Percentiles rank a stretch among this genome's conserved stretches.
phyloP scores from a whole-genome alignment of 2,888 invertebrate genomes.

The Cryptophagus acutangulus region DNA sequence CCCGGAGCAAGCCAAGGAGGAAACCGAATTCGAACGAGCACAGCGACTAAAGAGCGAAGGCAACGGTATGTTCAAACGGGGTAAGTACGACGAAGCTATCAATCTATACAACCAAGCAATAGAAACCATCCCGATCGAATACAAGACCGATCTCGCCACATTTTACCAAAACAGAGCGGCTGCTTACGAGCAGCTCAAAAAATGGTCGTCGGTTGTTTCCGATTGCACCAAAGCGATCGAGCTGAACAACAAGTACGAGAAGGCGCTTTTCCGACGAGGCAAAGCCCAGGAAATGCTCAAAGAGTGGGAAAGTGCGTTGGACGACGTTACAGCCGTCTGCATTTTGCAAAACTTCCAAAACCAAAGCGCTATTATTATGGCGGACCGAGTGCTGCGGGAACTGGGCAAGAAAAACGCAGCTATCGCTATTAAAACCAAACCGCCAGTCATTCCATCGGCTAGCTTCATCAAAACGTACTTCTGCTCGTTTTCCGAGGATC shows the following conservation, averaged over 20 bases:
- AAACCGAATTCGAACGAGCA: constrained; percentile 67
- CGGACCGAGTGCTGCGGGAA: constrained; percentile 83
- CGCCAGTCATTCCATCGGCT: constrained; percentile 75
- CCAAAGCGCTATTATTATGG: constrained; percentile 71
- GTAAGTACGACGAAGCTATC: constrained; percentile 89
- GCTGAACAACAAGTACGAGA: constrained; percentile 79
- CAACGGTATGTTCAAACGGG: constrained; percentile 77
- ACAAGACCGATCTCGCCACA: constrained; percentile 73
- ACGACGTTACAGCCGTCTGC: constrained; percentile 91
- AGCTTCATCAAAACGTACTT: constrained; percentile 85
- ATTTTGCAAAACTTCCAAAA: constrained; percentile 86
- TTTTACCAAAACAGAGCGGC: constrained; percentile 96
- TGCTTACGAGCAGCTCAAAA: constrained; percentile 85
- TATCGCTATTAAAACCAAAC: constrained; percentile 64
- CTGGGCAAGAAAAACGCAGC: constrained; percentile 71
- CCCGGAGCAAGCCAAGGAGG: constrained; percentile 33
- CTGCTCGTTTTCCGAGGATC: constrained; percentile 82
- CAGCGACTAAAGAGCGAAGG: constrained; percentile 82
- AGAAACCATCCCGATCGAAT: constrained; percentile 74
- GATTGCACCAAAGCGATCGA: constrained; percentile 84
- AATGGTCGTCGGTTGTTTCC: constrained; percentile 76
- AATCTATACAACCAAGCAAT: constrained; percentile 88
- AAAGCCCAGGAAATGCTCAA: constrained; percentile 76
- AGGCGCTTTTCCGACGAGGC: constrained; percentile 80
- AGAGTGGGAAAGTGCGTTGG: constrained; percentile 74